Evolutionary conservation across 2,113 vertebrate species (phyloP).

Genomic region (Glaucomys volans): DNA sequence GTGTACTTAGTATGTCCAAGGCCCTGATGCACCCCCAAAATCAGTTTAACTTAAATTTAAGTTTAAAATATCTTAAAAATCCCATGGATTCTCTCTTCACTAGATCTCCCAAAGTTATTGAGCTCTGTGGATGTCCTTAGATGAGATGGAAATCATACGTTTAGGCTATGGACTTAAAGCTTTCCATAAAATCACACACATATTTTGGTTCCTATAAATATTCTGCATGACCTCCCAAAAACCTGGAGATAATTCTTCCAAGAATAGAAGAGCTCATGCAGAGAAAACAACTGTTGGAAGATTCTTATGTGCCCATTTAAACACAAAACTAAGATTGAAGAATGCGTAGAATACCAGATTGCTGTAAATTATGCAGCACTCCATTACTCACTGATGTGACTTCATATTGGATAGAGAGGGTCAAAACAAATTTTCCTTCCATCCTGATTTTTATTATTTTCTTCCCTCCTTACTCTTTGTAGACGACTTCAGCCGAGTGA

Average conservation of each 20-base stretch:
- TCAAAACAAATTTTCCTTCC: not conserved
- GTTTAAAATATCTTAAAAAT: not conserved
- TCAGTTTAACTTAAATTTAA: not conserved
- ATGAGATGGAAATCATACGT: not conserved
- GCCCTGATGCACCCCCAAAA: not conserved
- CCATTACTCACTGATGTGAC: not conserved
- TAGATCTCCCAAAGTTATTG: not conserved
- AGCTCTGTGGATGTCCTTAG: not conserved
- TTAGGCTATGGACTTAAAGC: not conserved
- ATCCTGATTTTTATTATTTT: not conserved
- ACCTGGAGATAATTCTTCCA: not conserved
- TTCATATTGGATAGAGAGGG: not conserved
- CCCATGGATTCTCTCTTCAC: not conserved
- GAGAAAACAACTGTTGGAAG: not conserved
- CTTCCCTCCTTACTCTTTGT: constrained; percentile 24
- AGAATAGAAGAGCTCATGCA: not conserved
- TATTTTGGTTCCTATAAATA: not conserved
- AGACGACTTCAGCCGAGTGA: constrained; percentile 99
- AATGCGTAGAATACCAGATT: not conserved
- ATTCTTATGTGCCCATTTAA: not conserved
- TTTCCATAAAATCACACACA: not conserved
- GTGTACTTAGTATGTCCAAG: not conserved
- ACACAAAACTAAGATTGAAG: not conserved
- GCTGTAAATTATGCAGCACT: not conserved
- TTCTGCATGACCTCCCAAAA: not conserved